A percentile compares a stretch with the other conserved stretches of the same genome.
phyloP scores from a whole-genome alignment of 2,113 vertebrate species.

The Leptobrachium leishanense region DNA sequence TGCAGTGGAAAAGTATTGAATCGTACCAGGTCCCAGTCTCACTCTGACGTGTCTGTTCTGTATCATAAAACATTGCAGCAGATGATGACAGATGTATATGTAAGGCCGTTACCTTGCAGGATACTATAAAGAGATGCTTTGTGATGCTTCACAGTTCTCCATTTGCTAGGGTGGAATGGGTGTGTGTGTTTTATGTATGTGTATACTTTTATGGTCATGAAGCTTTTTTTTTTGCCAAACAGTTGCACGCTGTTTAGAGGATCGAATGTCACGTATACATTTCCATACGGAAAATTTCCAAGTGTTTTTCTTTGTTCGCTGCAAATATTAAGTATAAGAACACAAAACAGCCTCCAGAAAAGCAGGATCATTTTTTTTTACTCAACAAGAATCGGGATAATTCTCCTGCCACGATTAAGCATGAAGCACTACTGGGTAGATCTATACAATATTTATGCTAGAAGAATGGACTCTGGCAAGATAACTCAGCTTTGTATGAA shows the following conservation, averaged over 20 bases:
- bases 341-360: neutral
- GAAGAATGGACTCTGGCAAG: neutral
- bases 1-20: no score
- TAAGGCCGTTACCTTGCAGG: slow-evolving; percentile 16
- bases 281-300: neutral
- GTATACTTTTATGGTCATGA: neutral
- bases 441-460: slow-evolving; percentile 17
- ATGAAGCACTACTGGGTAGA: neutral
- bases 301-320: neutral
- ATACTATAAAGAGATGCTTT: slow-evolving; percentile 32
- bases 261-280: neutral
- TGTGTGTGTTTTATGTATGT: neutral
- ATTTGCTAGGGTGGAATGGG: slow-evolving; percentile 7
- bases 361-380: neutral
- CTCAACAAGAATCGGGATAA: neutral
- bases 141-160: slow-evolving; percentile 31
- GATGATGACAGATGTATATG: slow-evolving; percentile 35
- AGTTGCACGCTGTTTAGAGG: neutral
- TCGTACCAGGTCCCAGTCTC: no score
- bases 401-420: neutral
- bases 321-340: neutral
- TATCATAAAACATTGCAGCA: slow-evolving; percentile 22
- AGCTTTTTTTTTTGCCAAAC: neutral
- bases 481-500: slow-evolving; percentile 9
- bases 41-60: slow-evolving; percentile 6